Conservation (phyloP, 2,113 vertebrate species). For the Indri indri region DNA sequence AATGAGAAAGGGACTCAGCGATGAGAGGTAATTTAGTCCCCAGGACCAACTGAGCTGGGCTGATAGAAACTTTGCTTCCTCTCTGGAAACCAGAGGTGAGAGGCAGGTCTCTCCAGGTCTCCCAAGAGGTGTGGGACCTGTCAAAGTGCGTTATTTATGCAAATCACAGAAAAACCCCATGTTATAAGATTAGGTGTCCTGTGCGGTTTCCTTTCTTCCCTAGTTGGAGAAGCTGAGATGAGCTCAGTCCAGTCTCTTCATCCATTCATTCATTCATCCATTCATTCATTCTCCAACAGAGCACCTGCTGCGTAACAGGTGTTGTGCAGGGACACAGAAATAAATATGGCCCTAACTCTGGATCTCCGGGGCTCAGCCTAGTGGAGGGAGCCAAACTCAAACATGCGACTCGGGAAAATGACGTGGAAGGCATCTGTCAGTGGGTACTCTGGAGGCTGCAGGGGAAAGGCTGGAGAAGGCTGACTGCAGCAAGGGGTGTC, state of each 20-base stretch:
- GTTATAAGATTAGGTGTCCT: background rate
- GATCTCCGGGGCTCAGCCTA: background rate
- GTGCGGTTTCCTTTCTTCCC: background rate
- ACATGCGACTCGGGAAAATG: fast-evolving
- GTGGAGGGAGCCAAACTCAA: background rate
- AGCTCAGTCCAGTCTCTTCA: background rate
- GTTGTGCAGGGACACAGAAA: background rate
- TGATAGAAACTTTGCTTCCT: background rate
- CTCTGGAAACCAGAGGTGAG: background rate
- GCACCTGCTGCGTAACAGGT: background rate
- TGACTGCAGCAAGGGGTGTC: fast-evolving
- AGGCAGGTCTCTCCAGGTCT: background rate
- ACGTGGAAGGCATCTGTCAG: background rate
- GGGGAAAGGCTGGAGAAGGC: background rate
- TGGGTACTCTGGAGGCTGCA: background rate
- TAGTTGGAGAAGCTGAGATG: background rate
- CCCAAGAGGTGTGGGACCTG: background rate
- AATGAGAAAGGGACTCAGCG: background rate
- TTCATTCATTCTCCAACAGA: background rate
- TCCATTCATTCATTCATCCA: background rate
- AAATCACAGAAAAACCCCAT: background rate
- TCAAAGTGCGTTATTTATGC: background rate
- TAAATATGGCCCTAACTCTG: background rate
- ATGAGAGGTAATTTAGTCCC: too few relatives aligned
- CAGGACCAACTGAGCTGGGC: background rate